phyloP scores from a whole-genome alignment of 2,888 invertebrate species.

The Heliconius erato region DNA sequence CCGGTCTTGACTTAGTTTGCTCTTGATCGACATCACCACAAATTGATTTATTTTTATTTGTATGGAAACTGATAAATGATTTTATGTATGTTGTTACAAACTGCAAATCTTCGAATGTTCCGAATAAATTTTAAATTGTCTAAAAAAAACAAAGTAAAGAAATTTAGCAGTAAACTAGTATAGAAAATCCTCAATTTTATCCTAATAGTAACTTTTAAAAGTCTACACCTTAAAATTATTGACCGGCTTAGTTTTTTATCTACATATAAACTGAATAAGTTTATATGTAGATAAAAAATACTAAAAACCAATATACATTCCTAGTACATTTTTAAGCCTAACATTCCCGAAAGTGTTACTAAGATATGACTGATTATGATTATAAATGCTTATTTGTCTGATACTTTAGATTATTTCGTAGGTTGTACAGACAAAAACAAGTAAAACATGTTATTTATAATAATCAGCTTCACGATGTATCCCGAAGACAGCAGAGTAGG shows the following conservation, averaged over 20 bases:
- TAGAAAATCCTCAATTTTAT: not conserved
- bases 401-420: conserved; percentile 7
- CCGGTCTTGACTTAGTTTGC: not conserved
- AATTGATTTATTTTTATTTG: not conserved
- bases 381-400: not conserved
- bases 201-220: not conserved
- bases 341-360: not conserved
- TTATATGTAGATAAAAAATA: not conserved
- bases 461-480: too few species aligned
- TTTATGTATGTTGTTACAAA: not conserved
- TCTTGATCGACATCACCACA: not conserved
- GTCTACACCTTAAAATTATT: not conserved
- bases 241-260: too few species aligned
- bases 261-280: too few species aligned
- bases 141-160: not conserved
- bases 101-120: not conserved
- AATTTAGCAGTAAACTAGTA: too few species aligned
- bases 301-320: not conserved
- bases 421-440: not conserved
- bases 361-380: too few species aligned
- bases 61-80: too few species aligned
- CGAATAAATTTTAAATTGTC: too few species aligned
- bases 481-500: too few species aligned
- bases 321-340: not conserved
- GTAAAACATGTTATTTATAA: not conserved